Base-by-base conservation (phyloP, 2,797 vertebrate species). In the Sebastes alutus region DNA sequence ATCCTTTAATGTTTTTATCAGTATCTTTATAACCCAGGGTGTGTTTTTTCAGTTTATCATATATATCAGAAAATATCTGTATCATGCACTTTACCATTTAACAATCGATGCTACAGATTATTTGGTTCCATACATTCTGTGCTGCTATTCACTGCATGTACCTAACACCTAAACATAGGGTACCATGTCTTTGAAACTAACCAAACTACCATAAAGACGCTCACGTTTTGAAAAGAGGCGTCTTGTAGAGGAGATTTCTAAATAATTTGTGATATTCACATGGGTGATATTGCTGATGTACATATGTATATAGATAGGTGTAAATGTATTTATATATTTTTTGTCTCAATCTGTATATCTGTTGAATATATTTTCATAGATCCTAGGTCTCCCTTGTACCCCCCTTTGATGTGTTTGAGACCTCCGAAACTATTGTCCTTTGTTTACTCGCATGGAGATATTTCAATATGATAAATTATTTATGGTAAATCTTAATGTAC, bases 301-400 rank as follows among this genome's bases (percentile, higher is more conserved):
- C 75, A 95, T 94, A 90, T 91, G 91, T 94, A 93, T 75, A 93
- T 90, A 93, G 84, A 94, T 93, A 92, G 64, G 90, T 93, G 86
- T 93, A 94, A 92, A 94, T 93, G 91, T 95, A 95, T 93, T 93
- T 94, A 92, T 95, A 93, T 93, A 89, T 94, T 94, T 95, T 94
- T 95, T 93, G 92, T 95, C 89, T 90, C 90, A 91, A 94, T 89
- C 83, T 95, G 92, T 93, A 95, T 93, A 95, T 95, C 89, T 93
- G 90, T 96, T 93, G 88, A 94, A 92, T 92, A 93, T 95, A 95
- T 95, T 96, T 95, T 95, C 92, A 93, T 94, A 95, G 93, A 91
- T 94, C 89, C 87, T 94, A 92, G 91, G 80, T 82, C 89, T 84
- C 85, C 87, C 84, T 84, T 54, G 83, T 94, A 77, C 33, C 82